These are phyloP conservation scores for Xestia sexstrigata DNA, from an alignment of 2,888 invertebrate genomes.

Conservation along the genomic window DNA sequence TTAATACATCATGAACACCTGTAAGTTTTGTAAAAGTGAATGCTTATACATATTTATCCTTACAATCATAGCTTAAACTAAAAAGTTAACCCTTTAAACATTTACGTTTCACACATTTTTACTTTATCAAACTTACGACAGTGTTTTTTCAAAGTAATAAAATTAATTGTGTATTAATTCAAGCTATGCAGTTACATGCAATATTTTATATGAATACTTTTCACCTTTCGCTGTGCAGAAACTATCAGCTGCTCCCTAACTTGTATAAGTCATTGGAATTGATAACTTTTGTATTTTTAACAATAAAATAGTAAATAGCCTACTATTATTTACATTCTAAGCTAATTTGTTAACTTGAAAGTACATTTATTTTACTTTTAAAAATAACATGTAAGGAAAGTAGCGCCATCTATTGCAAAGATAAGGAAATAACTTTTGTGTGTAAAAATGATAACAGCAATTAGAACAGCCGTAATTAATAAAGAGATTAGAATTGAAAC, in stretches of 20 bases:
- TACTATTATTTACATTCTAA: constrained; percentile 31
- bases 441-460: not conserved
- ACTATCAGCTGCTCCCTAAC: constrained; percentile 49
- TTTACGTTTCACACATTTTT: constrained; percentile 21
- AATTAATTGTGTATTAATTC: constrained; percentile 58
- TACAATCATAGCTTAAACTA: constrained; percentile 17
- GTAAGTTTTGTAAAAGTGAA: constrained; percentile 32
- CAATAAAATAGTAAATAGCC: constrained; percentile 32
- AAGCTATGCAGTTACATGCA: constrained; percentile 38
- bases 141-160: constrained; percentile 33
- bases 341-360: constrained; percentile 16
- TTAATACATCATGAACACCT: not conserved
- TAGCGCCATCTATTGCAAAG: constrained; percentile 46
- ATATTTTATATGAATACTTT: constrained; percentile 39
- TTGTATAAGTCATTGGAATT: constrained; percentile 47
- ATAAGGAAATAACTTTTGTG: not conserved
- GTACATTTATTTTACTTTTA: constrained; percentile 1
- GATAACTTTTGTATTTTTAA: constrained; percentile 29
- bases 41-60: not conserved
- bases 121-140: constrained; percentile 33
- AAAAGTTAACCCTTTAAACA: constrained; percentile 23
- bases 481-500: not conserved
- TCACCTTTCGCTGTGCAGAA: constrained; percentile 56
- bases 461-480: not conserved
- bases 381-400: constrained; percentile 3